These are phyloP conservation scores for Setipinna tenuifilis DNA, from an alignment of 2,797 vertebrate species.

Conservation along the genomic window DNA sequence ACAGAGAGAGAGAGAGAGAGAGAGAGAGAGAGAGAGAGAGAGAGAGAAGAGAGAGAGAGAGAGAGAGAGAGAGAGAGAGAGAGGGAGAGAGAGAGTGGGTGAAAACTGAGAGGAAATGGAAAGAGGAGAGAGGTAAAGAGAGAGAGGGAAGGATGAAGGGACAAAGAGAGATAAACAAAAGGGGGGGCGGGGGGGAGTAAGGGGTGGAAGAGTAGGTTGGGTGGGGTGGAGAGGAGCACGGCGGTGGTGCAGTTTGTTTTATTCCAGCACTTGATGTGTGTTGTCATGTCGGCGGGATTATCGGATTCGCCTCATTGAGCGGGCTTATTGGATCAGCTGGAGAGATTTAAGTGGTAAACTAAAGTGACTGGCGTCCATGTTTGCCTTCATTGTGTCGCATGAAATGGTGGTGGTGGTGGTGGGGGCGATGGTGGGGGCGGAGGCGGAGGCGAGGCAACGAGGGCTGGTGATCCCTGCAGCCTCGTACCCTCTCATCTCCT, in stretches of 20 bases:
- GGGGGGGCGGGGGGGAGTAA: background rate
- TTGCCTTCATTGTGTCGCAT: slow-evolving; percentile 54
- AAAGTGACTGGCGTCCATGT: slow-evolving; percentile 71
- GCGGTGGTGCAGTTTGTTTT: slow-evolving; percentile 36
- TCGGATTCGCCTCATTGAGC: slow-evolving; percentile 73
- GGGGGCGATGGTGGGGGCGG: too few relatives aligned
- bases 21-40: background rate
- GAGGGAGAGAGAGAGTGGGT: background rate
- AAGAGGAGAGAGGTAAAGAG: background rate
- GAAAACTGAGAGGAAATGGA: background rate
- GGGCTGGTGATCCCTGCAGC: slow-evolving; percentile 37
- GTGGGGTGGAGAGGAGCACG: background rate
- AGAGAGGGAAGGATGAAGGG: background rate
- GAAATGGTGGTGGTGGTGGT: background rate
- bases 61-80: background rate
- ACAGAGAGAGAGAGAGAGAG: background rate
- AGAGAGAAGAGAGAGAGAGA: background rate
- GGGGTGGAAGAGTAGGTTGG: background rate
- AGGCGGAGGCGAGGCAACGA: background rate
- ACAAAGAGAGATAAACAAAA: background rate
- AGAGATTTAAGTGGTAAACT: slow-evolving; percentile 73
- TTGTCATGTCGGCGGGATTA: slow-evolving; percentile 68
- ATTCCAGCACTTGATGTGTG: slow-evolving; percentile 55
- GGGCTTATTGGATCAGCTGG: slow-evolving; percentile 75
- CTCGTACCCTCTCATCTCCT: slow-evolving; percentile 27